These are phyloP conservation scores for silkworm (Bombyx mori) DNA, from an alignment of 1,140 invertebrate species.

Conservation along the genomic window ASM3026992v2 NC_085111.1:10495001-10495500, in stretches of 20 bases:
- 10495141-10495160: too few relatives aligned
- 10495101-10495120: too few relatives aligned
- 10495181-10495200: too few relatives aligned
- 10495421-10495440: conserved; percentile 64
- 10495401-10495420: conserved; percentile 65
- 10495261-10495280: background rate
- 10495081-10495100: too few relatives aligned
- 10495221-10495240: too few relatives aligned
- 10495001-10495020: too few relatives aligned
- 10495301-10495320: conserved; percentile 47
- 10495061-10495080: too few relatives aligned
- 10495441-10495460: conserved; percentile 69
- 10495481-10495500: conserved; percentile 42
- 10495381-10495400: conserved; percentile 66
- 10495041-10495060: too few relatives aligned
- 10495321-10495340: conserved; percentile 60
- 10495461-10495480: conserved; percentile 55
- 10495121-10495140: too few relatives aligned
- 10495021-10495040: too few relatives aligned
- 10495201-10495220: too few relatives aligned
- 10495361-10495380: conserved; percentile 56
- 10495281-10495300: background rate
- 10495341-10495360: conserved; percentile 51
- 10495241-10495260: background rate
- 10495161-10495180: too few relatives aligned